Base-by-base conservation (phyloP, 1,140 invertebrate genomes). In the Hypsibius dujardini region DNA sequence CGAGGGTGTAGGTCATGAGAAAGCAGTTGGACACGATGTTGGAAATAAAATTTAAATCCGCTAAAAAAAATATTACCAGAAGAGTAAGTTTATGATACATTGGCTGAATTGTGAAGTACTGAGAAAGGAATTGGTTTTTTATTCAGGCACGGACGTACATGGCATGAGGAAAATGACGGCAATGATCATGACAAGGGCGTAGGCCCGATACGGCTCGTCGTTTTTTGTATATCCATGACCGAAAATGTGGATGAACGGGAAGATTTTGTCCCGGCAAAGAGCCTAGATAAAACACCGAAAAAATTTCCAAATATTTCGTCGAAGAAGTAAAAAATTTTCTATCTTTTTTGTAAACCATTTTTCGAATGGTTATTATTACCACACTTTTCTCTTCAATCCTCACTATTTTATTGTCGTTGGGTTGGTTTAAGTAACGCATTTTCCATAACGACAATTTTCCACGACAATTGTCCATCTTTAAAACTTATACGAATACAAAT, bases 11-110 rank as follows among this genome's bases (percentile, higher is more conserved):
- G 2, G 92, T 90, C 46, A 92, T 92, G 77, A 96, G 82, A 79
- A 95, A 97, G 79, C 96, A 95, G 78, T 93, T 96, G 42, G 93
- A 94, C 74, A 96, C 95, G 70, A 97, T 81, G 1, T 90, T 90
- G 45, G 93, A 92, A 74, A 96, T 94, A 1, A 85, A 84, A 80
- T 98, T 95, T 47, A 83, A 73, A 28, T 82, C 79, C 81, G 73
- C 2, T 75, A 74, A 70, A 69, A 47, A 47, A 46, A 47, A 62
- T 40, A 70, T 45, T 47, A 71, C 28, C 28, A 28, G 28, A 28
- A 28, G 28, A 28, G 28, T 28, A 28, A 28, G 28, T 28, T 28
- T 28, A 28, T 28, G 28, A 28, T 28, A 28, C 28, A 28, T 28
- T 28, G 28, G 28, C 28, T 28, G 28, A 28, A 73, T 28, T 70